phyloP scores from a whole-genome alignment of 64 coral and sea anemone species.

The Montipora cactus region DNA sequence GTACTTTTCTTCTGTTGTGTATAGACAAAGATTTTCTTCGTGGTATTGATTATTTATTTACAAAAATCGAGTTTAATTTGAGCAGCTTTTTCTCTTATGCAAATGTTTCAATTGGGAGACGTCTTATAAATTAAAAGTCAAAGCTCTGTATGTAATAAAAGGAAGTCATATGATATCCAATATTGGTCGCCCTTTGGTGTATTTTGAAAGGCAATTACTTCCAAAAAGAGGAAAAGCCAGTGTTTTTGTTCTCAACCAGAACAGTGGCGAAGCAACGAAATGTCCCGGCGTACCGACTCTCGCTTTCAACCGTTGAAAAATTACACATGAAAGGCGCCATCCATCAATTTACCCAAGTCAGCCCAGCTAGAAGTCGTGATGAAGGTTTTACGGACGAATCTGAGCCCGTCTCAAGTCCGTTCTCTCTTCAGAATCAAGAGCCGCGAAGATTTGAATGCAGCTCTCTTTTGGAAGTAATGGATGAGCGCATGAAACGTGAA shows the following conservation, averaged over 20 bases:
- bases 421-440: slow-evolving; percentile 17
- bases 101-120: slow-evolving; percentile 11
- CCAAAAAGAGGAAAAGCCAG: neutral
- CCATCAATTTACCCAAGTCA: neutral
- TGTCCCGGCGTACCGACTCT: neutral
- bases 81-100: slow-evolving; percentile 9
- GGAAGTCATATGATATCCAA: slow-evolving; percentile 6
- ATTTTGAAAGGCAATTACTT: slow-evolving; percentile 4
- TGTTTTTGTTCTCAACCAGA: neutral
- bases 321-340: slow-evolving; percentile 1
- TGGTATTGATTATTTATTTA: too few relatives aligned
- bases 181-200: neutral
- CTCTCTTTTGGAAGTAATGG: slow-evolving; percentile 44
- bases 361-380: neutral
- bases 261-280: neutral
- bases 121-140: slow-evolving; percentile 4
- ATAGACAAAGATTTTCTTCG: too few relatives aligned
- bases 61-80: neutral
- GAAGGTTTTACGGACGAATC: neutral
- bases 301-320: too few relatives aligned
- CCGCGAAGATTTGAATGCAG: neutral
- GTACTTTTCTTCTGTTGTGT: neutral
- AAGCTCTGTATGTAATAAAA: neutral
- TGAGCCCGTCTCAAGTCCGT: neutral
- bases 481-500: slow-evolving; percentile 71